A percentile compares a stretch with the other conserved stretches of the same genome.
Evolutionary conservation across 2,797 vertebrate species (phyloP).

Genomic region (Macroramphosus scolopax): DNA sequence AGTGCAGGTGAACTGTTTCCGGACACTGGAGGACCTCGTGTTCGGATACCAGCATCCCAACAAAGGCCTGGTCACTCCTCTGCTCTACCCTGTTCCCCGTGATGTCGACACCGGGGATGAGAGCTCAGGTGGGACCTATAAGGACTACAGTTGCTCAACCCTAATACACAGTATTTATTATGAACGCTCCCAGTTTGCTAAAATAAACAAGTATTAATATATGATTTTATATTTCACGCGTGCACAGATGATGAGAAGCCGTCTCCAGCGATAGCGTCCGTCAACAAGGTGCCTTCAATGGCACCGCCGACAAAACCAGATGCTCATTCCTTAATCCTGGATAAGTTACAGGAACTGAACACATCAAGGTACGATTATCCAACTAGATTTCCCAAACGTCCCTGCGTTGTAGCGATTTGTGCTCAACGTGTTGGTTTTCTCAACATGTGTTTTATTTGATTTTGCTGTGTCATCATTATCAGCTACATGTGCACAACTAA

Average conservation of each 20-base stretch:
- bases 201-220: background rate
- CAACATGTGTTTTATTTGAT: no score
- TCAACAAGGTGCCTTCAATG: constrained; percentile 36
- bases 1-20: constrained; percentile 83
- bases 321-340: constrained; percentile 66
- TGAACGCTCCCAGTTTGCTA: background rate
- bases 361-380: constrained; percentile 64
- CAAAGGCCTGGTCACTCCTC: constrained; percentile 81
- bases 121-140: constrained; percentile 74
- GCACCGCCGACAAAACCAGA: constrained; percentile 47
- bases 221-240: constrained; percentile 11
- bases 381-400: background rate
- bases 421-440: no score
- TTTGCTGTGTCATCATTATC: no score
- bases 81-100: constrained; percentile 76
- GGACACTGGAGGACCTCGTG: constrained; percentile 80
- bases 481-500: background rate
- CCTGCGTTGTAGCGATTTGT: no score
- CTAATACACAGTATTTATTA: no score
- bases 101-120: constrained; percentile 77
- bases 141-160: no score
- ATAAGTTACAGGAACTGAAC: constrained; percentile 76
- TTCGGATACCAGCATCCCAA: constrained; percentile 80
- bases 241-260: constrained; percentile 79
- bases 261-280: constrained; percentile 28